Evolutionary conservation across 1,140 invertebrate genomes (phyloP).

Genomic region (Leptonema lineaticorne): DNA sequence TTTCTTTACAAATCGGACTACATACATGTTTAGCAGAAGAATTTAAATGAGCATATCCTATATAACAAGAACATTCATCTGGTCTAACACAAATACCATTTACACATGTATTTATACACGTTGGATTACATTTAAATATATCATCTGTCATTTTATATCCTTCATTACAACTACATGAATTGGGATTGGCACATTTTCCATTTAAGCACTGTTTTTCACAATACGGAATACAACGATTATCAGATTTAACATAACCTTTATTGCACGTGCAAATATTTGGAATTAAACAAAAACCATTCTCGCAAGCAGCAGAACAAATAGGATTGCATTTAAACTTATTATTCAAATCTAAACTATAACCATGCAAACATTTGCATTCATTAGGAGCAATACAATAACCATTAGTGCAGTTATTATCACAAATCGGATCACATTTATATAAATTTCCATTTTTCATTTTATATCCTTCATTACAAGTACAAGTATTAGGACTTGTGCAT

Average conservation of each 20-base stretch:
- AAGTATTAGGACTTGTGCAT: conserved; percentile 47
- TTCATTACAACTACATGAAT: conserved; percentile 49
- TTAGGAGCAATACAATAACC: conserved; percentile 44
- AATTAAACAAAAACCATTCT: background rate
- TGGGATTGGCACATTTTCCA: conserved; percentile 10
- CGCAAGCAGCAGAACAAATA: background rate
- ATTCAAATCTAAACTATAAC: background rate
- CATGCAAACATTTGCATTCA: background rate
- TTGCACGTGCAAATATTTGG: conserved; percentile 41
- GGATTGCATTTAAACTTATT: background rate
- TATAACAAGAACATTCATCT: conserved; percentile 56
- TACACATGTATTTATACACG: conserved; percentile 49
- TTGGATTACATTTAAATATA: conserved; percentile 45
- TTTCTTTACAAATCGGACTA: conserved; percentile 48
- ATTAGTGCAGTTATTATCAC: conserved; percentile 49
- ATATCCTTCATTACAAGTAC: conserved; percentile 48
- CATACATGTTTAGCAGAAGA: conserved; percentile 45
- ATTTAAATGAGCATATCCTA: conserved; percentile 49
- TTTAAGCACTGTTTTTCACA: conserved; percentile 44
- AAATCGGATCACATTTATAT: conserved; percentile 54
- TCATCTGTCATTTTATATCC: conserved; percentile 40
- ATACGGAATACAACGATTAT: conserved; percentile 48
- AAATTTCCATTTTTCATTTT: conserved; percentile 46
- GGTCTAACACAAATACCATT: conserved; percentile 55
- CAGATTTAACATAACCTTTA: conserved; percentile 29